phyloP scores from a whole-genome alignment of 2,888 invertebrate genomes.

The Amphiduros pacificus region DNA sequence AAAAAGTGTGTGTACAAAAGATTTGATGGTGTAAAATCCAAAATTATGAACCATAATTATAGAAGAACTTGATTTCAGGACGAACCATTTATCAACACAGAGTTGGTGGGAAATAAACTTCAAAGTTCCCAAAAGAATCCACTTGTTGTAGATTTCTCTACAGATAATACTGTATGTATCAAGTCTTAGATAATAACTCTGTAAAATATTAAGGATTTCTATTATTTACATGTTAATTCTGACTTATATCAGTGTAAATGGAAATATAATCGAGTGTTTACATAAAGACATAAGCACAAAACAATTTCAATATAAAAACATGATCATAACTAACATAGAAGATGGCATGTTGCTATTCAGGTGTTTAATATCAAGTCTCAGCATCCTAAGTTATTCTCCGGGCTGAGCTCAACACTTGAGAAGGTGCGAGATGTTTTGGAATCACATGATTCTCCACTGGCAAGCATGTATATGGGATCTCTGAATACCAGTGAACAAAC shows the following conservation, averaged over 20 bases:
- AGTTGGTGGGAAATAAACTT: slow-evolving; percentile 39
- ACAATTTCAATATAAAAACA: too few species aligned
- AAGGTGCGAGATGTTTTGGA: slow-evolving; percentile 39
- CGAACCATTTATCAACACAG: slow-evolving; percentile 39
- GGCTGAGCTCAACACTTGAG: slow-evolving; percentile 42
- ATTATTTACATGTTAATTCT: too few species aligned
- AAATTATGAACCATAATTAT: too few species aligned
- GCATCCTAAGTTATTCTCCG: slow-evolving; percentile 41
- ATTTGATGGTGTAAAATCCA: too few species aligned
- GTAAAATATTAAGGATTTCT: too few species aligned
- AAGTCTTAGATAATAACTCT: neutral
- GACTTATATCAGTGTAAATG: too few species aligned
- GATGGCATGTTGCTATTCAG: slow-evolving; percentile 33
- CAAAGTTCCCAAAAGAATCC: slow-evolving; percentile 45
- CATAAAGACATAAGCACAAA: too few species aligned
- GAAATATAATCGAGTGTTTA: too few species aligned
- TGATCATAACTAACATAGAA: neutral
- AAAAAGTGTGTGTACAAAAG: too few species aligned
- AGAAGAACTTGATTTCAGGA: slow-evolving; percentile 50
- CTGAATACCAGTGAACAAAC: slow-evolving; percentile 40
- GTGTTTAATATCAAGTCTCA: slow-evolving; percentile 48
- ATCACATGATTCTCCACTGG: slow-evolving; percentile 40
- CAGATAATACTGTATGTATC: slow-evolving; percentile 39
- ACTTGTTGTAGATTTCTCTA: slow-evolving; percentile 48
- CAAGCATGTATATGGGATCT: slow-evolving; percentile 34